Conservation (phyloP, 1,140 invertebrate species). For the Agrypnia vestita region DNA sequence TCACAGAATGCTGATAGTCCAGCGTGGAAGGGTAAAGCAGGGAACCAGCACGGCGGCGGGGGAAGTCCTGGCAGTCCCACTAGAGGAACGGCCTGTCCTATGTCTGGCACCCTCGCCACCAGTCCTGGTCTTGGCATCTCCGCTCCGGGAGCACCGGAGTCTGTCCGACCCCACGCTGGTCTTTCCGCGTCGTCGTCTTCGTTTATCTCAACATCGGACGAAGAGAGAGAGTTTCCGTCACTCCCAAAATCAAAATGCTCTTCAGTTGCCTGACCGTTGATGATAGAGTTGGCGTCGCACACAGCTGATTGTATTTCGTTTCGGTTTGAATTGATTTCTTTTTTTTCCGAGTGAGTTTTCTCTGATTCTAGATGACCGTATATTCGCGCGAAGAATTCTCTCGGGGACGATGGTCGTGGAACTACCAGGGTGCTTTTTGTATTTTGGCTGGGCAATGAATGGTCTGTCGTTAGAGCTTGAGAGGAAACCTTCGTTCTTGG, state of each 20-base stretch:
- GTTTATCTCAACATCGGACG: constrained; percentile 70
- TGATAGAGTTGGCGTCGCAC: constrained; percentile 46
- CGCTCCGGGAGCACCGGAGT: constrained; percentile 63
- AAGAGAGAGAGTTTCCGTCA: constrained; percentile 65
- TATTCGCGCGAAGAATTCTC: constrained; percentile 79
- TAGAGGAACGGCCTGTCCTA: constrained; percentile 64
- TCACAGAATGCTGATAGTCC: constrained; percentile 78
- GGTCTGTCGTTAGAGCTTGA: constrained; percentile 10
- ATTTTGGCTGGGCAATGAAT: background rate
- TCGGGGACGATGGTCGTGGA: constrained; percentile 76
- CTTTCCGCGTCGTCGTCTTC: constrained; percentile 59
- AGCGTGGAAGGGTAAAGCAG: constrained; percentile 72
- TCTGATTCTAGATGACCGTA: constrained; percentile 76
- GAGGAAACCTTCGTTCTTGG: background rate
- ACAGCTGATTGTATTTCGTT: background rate
- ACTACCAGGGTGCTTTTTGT: constrained; percentile 19
- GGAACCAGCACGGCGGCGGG: constrained; percentile 46
- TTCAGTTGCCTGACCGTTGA: constrained; percentile 56
- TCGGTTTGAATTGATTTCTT: background rate
- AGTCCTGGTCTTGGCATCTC: constrained; percentile 64
- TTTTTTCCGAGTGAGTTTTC: constrained; percentile 42
- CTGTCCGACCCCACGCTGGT: constrained; percentile 58
- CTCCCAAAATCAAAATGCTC: constrained; percentile 53
- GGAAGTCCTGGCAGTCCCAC: constrained; percentile 62
- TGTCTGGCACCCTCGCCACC: constrained; percentile 15